Conservation (phyloP, 2,888 invertebrate genomes). For the Boloria euphrosyne region DNA sequence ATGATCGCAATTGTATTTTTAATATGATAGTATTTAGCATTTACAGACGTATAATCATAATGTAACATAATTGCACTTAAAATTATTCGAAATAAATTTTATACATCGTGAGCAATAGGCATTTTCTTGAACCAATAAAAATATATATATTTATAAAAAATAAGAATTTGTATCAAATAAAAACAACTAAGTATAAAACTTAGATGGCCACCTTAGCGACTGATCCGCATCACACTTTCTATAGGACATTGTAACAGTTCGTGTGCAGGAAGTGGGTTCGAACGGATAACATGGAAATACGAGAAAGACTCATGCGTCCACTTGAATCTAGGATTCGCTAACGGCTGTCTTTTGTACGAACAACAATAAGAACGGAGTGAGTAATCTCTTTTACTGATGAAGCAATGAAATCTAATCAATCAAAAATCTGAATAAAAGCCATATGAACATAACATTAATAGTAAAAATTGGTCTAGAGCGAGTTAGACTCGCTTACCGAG, state of each 20-base stretch:
- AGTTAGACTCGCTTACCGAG: too few relatives aligned
- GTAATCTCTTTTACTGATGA: neutral
- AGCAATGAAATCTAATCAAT: neutral
- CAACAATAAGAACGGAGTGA: neutral
- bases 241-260: slow-evolving; percentile 26
- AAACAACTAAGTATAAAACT: neutral
- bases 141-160: too few relatives aligned
- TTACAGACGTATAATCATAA: too few relatives aligned
- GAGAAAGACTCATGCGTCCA: slow-evolving; percentile 2
- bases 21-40: too few relatives aligned
- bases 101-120: too few relatives aligned
- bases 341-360: neutral
- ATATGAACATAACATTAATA: too few relatives aligned
- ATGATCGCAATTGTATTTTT: too few relatives aligned
- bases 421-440: neutral
- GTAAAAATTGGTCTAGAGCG: too few relatives aligned
- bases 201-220: slow-evolving; percentile 4
- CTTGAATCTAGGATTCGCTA: slow-evolving; percentile 1
- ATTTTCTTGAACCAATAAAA: too few relatives aligned
- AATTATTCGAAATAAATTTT: too few relatives aligned
- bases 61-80: too few relatives aligned
- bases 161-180: too few relatives aligned
- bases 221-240: slow-evolving; percentile 21
- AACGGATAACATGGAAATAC: slow-evolving; percentile 3
- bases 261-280: slow-evolving; percentile 14